Base-by-base conservation (phyloP, 2,113 vertebrate genomes). In the Cololabis saira region DNA sequence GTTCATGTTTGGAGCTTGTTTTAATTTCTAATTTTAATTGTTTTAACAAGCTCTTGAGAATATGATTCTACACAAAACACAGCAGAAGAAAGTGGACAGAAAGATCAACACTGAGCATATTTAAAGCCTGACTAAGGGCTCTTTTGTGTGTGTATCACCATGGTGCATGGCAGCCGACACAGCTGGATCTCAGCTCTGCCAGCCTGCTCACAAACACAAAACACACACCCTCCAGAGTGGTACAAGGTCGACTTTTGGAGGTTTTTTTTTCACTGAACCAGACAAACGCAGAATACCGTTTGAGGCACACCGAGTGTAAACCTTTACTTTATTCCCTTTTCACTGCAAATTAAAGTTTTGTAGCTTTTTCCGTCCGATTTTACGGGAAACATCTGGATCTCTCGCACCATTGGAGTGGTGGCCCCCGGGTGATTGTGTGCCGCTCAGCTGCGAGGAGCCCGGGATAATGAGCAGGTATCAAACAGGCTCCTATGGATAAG, bases 331-430 rank as follows among this genome's bases (percentile, higher is more conserved):
- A 91, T 91, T 71, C 82, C 84, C 67, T 45, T 91, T 92, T 93
- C 90, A 93, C 90, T 92, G 90, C 91, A 85, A 93, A 93, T 92
- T 92, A 92, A 93, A 91, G 73, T 93, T 92, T 93, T 92, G 93
- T 92, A 91, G 93, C 91, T 92, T 94, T 94, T 93, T 93, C 92
- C 92, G 87, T 92, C 85, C 81, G 85, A 91, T 93, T 93, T 93
- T 93, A 94, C 88, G 82, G 92, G 93, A 92, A 93, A 92, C 93
- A 94, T 93, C 92, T 93, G 93, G 91, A 83, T 78, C 74, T 74
- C 76, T 84, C 63, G 78, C 79, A 60, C 80, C 74, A 70, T 81
- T 90, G 84, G 86, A 89, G 86, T 61, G 66, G 84, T 84, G 84
- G 92, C 91, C 91, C 61, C 80, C 78, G 84, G 89, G 90, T 85